Evolutionary conservation across 2,797 vertebrate genomes (phyloP), one percentile per base, ranked within the genome.

Genomic region (Falco cherrug): DNA sequence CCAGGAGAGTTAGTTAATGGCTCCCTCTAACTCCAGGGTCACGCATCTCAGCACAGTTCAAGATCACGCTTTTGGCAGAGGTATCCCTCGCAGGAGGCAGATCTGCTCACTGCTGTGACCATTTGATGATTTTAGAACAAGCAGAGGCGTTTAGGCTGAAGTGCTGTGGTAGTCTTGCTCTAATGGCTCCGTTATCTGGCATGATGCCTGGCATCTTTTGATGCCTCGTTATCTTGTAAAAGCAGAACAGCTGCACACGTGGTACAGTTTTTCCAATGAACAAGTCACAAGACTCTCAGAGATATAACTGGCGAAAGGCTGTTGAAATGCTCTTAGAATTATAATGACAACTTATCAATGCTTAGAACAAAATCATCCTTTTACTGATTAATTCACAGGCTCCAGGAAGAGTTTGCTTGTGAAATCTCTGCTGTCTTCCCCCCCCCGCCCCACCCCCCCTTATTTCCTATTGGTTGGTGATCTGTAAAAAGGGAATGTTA

Each of bases 291-390:
- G 97, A 89, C 95, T 89, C 85, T 73, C 79, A 63, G 93, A 94
- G 91, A 87, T 89, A 69, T 31, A 53, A 90, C 71, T 63, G 39
- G 68, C 25, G 43, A 67, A 84, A 5, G 73, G 78, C 93, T 96
- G 97, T 69, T 97, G 97, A 98, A 97, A 98, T 95, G 96, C 93
- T 96, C 87, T 87, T 84, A 93, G 96, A 97, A 97, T 97, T 91
- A 95, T 94, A 95, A 97, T 95, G 95, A 95, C 90, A 95, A 93
- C 76, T 97, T 95, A 96, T 92, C 94, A 90, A 87, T 93, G 94
- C 61, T 79, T 91, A 75, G 79, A 87, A 95, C 85, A 96, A 96
- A 95, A 93, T 74, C 87, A 64, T 81, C 85, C 70, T 95, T 95
- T 70, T 48, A 68, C 83, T 92, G 79, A 90, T 93, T 93, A 95